Base-by-base conservation (phyloP, 2,888 invertebrate species). In the Xanthorhoe spadicearia region DNA sequence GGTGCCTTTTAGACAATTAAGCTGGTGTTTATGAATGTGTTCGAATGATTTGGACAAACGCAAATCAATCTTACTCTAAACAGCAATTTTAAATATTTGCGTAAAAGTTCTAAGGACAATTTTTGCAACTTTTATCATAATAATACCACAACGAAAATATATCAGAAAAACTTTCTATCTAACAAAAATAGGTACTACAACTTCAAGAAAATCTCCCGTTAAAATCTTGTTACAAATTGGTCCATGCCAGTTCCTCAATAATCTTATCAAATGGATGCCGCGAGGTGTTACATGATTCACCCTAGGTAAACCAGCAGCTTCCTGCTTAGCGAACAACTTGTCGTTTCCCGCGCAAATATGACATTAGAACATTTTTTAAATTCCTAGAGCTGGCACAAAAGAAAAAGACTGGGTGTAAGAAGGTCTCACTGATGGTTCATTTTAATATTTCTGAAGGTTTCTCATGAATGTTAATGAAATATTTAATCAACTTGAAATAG, bases 301-400 rank as follows among this genome's bases (percentile, higher is more conserved):
- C 50, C 7, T 60, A 80, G 82, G 81, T 77, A 88, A 90, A 89
- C 85, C 86, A 83, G 76, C 79, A 72, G 82, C 83, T 85, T 92
- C 91, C 91, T 90, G 85, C 87, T 89, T 89, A 86, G 61, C 69
- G 76, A 43, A 13, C 85, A 85, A 61, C 75, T 83, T 86, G 82
- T 66, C 79, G 77, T 78, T 86, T 89, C 85, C 88, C 88, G 87
- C 86, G 86, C 87, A 78, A 86, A 85, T 76, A 77, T 83, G 51
- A 23, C 51, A 48, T 8, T 17, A 48, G 48, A 48, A 48, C 48
- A 48, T 17, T 17, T 48, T 48, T 48, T 48, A 48, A 48, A 51
- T 62, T 56, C 50, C 59, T 62, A 55, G 17, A 51, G 35, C 23
- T 23, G 23, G 23, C 46, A 48, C 13, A 43, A 13, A 43, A 13